Percentiles rank a stretch among this genome's conserved stretches.
phyloP scores from a whole-genome alignment of 1,140 invertebrate species.

The Drosophila nigrodunni region DNA sequence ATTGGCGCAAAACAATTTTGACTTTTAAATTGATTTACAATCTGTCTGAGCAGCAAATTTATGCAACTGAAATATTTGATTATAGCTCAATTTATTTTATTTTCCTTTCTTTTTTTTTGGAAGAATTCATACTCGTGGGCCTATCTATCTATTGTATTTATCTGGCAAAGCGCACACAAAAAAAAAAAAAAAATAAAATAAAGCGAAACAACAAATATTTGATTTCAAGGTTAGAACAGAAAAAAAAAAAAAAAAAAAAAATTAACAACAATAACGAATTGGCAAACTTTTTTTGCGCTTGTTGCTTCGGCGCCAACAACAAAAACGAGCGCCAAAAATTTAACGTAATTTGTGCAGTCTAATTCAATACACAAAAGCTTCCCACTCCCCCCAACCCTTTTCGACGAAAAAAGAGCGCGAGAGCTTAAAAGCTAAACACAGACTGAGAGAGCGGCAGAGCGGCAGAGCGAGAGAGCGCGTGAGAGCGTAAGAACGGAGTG shows the following conservation, averaged over 20 bases:
- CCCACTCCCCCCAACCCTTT: constrained; percentile 5
- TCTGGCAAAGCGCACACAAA: constrained; percentile 25
- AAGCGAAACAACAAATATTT: constrained; percentile 45
- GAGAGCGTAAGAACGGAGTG: too few relatives aligned
- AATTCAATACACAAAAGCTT: constrained; percentile 78
- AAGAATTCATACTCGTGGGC: constrained; percentile 3
- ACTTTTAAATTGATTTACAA: constrained; percentile 40
- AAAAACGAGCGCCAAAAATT: constrained; percentile 77
- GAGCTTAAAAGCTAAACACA: constrained; percentile 13
- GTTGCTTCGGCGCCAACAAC: constrained; percentile 56
- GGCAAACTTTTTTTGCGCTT: constrained; percentile 69
- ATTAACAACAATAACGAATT: constrained; percentile 49
- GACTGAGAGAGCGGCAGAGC: constrained; percentile 6
- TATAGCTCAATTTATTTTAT: neutral
- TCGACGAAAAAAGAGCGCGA: constrained; percentile 1
- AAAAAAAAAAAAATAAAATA: constrained; percentile 21
- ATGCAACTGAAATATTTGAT: constrained; percentile 4
- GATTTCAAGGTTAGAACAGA: constrained; percentile 72
- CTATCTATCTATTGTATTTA: constrained; percentile 50
- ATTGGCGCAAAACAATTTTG: neutral
- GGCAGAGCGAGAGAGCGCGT: too few relatives aligned
- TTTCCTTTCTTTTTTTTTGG: neutral
- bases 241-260: constrained; percentile 41
- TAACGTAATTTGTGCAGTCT: constrained; percentile 76
- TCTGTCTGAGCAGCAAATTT: constrained; percentile 16